Conservation (phyloP, 2,113 vertebrate genomes). For the Chaenocephalus aceratus region DNA sequence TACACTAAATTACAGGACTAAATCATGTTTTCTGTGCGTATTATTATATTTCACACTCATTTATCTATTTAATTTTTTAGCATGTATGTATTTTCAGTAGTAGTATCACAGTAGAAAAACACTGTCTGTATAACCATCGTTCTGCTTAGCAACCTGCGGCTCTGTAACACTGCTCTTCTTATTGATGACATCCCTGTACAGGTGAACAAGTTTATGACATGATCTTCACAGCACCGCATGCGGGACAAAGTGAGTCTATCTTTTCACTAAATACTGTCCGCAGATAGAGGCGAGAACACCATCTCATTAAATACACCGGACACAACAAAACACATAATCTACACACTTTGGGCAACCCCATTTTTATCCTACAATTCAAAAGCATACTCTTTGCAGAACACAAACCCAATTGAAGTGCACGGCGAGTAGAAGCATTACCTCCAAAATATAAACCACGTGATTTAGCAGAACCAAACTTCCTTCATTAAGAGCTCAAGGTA, state of each 20-base stretch:
- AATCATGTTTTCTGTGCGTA: no score
- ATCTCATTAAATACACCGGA: background rate
- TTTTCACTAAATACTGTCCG: conserved; percentile 44
- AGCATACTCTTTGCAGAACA: background rate
- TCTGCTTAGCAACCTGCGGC: background rate
- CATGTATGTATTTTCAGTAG: background rate
- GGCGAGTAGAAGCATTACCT: background rate
- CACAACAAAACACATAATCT: background rate
- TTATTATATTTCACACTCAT: background rate
- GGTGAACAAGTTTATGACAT: conserved; percentile 51
- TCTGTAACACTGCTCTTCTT: background rate
- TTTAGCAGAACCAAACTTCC: conserved; percentile 44
- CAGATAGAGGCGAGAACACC: background rate
- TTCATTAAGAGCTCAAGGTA: conserved; percentile 10
- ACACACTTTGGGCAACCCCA: background rate
- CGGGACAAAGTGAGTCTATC: conserved; percentile 52
- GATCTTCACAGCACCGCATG: conserved; percentile 58
- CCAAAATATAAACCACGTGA: conserved; percentile 51
- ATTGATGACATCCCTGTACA: conserved; percentile 15
- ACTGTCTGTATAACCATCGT: background rate
- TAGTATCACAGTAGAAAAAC: background rate
- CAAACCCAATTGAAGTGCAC: background rate
- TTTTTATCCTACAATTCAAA: background rate
- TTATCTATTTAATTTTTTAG: background rate
- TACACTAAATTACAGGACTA: background rate